Evolutionary conservation across 1,140 invertebrate genomes (phyloP), one percentile per base, ranked within the genome.

Genomic region (Aphidius ervi): DNA sequence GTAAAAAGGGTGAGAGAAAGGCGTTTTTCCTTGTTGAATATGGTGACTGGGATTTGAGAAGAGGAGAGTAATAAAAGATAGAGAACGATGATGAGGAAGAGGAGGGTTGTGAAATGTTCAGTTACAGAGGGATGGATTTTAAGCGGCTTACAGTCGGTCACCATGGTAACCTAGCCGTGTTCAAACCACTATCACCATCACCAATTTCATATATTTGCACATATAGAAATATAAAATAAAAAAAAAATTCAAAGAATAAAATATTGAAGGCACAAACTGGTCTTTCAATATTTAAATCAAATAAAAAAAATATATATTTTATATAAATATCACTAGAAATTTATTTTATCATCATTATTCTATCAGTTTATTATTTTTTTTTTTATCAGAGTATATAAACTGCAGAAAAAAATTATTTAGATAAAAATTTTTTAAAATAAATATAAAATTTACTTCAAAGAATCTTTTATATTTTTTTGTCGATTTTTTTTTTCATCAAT

Each of bases 111-210:
- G 48, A 39, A 56, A 57, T 56, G 47, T 58, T 58, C 63, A 63
- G 43, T 58, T 58, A 56, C 59, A 50, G 59, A 59, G 55, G 67
- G 65, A 65, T 68, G 71, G 61, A 64, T 68, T 72, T 73, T 73
- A 74, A 74, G 73, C 73, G 71, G 73, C 73, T 74, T 74, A 74
- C 70, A 73, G 73, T 73, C 73, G 72, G 73, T 74, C 70, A 72
- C 73, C 70, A 74, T 74, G 70, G 73, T 68, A 72, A 74, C 72
- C 66, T 72, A 16, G 16, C 70, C 37, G 40, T 40, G 5, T 6
- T 37, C 40, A 46, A 54, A 73, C 70, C 67, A 68, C 71, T 68
- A 71, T 31, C 23, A 31, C 23, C 23, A 31, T 31, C 23, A 31
- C 23, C 23, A 31, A 31, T 31, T 31, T 31, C 23, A 31, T 31